Percentiles rank a stretch among this genome's conserved stretches.
phyloP scores from a whole-genome alignment of 2,113 vertebrate genomes.

The Hipposideros armiger region DNA sequence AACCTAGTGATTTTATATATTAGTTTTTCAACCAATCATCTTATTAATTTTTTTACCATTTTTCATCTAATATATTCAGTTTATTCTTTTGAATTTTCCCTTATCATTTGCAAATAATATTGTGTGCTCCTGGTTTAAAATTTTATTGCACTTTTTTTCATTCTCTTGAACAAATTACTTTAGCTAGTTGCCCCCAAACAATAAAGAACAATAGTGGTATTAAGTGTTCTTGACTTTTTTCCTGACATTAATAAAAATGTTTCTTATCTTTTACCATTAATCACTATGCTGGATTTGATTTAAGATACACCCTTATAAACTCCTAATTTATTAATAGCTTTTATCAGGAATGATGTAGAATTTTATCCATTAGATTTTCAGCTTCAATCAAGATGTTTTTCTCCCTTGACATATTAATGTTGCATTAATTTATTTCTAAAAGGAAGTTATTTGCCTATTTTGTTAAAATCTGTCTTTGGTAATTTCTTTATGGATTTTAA shows the following conservation, averaged over 20 bases:
- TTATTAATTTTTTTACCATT: neutral
- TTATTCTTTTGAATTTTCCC: neutral
- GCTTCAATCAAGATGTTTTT: neutral
- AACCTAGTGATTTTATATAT: neutral
- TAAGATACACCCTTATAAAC: neutral
- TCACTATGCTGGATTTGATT: neutral
- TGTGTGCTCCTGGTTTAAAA: neutral
- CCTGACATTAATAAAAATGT: slow-evolving; percentile 16
- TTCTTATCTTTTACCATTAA: neutral
- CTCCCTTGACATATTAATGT: neutral
- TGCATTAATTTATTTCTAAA: neutral
- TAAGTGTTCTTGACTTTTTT: neutral
- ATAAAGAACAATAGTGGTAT: neutral
- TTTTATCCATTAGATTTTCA: neutral
- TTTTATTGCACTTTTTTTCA: neutral
- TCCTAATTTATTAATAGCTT: slow-evolving; percentile 3
- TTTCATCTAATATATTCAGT: neutral
- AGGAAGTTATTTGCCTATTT: neutral
- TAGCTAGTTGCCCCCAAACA: neutral
- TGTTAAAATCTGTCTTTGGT: neutral
- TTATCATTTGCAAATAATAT: neutral
- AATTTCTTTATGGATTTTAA: neutral
- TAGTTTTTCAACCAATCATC: neutral
- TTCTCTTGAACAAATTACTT: neutral
- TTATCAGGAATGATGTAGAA: neutral